These are phyloP conservation scores for Linnaemya vulpina DNA, from an alignment of 2,888 invertebrate genomes.

Conservation along the genomic window DNA sequence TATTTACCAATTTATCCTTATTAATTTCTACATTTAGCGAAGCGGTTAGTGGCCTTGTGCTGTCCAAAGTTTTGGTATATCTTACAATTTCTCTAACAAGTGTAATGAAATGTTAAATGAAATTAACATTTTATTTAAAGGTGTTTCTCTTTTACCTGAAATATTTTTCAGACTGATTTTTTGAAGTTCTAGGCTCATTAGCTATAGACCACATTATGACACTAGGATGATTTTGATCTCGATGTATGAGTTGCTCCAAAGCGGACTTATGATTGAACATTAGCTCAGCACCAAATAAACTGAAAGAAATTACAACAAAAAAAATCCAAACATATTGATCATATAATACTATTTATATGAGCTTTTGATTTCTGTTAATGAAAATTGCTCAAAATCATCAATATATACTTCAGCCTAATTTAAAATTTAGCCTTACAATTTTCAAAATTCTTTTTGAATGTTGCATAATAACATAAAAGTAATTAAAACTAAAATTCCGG, in stretches of 20 bases:
- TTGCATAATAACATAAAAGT: too few species aligned
- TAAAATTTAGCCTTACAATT: too few species aligned
- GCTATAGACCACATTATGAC: conserved; percentile 98
- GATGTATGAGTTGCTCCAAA: conserved; percentile 91
- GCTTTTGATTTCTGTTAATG: too few species aligned
- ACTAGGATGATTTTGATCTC: conserved; percentile 97
- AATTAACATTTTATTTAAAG: not conserved
- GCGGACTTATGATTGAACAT: conserved; percentile 92
- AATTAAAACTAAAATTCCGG: too few species aligned
- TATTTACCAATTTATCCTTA: conserved; percentile 86
- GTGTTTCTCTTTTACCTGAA: conserved; percentile 86
- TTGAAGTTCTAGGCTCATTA: conserved; percentile 93
- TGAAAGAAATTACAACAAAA: conserved; percentile 77
- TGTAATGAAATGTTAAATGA: not conserved
- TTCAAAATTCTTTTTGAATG: too few species aligned
- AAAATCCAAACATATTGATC: not conserved
- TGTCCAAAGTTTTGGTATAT: conserved; percentile 90
- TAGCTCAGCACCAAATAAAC: conserved; percentile 87
- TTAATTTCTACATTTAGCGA: conserved; percentile 86
- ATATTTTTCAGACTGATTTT: conserved; percentile 88
- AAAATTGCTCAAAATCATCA: too few species aligned
- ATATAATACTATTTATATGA: too few species aligned
- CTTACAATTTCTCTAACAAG: conserved; percentile 87
- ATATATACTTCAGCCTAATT: too few species aligned
- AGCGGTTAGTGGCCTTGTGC: conserved; percentile 92